Evolutionary conservation across 2,113 vertebrate genomes (phyloP), one percentile per base, ranked within the genome.

Genomic region (Pandion haliaetus): DNA sequence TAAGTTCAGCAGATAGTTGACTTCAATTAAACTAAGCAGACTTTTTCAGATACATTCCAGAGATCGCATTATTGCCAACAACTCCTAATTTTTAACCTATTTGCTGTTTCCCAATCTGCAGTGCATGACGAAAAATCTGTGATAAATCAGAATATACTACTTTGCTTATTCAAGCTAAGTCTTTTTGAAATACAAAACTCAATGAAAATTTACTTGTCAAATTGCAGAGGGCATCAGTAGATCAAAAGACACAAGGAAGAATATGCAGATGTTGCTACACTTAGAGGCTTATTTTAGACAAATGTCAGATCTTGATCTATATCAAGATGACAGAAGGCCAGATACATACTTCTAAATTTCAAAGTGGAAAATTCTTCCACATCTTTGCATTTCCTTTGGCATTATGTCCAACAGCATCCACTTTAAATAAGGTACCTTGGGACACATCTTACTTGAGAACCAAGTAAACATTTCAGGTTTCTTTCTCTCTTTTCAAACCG

Each of bases 201-300:
- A 82, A 55, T 76, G 15, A 47, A 67, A 67, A 91, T 40, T 15
- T 34, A 58, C 76, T 78, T 94, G 45, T 90, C n/a, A 80, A 44
- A 62, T 82, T 79, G 31, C 47, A 73, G 50, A 79, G 31, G 52
- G 8, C 61, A 54, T 0, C 3, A 86, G 12, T 38, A 58, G 14
- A 49, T 65, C 31, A 45, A 80, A 92, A 93, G 83, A 36, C 11
- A 76, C 23, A 74, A 59, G 67, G 61, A 42, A 91, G 88, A 82
- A 90, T 23, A 89, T 17, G 20, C 31, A 70, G 36, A 82, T 50
- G 42, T 65, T 88, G 28, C 31, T 81, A 80, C 29, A 82, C 66
- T 74, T 92, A 69, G 88, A 88, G 92, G 38, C 72, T 70, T 96
- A 44, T 86, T 95, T 90, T 78, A 88, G 77, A 82, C 54, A 77